Evolutionary conservation across 1,140 invertebrate genomes (phyloP).

Genomic region (Holotrichia oblita): DNA sequence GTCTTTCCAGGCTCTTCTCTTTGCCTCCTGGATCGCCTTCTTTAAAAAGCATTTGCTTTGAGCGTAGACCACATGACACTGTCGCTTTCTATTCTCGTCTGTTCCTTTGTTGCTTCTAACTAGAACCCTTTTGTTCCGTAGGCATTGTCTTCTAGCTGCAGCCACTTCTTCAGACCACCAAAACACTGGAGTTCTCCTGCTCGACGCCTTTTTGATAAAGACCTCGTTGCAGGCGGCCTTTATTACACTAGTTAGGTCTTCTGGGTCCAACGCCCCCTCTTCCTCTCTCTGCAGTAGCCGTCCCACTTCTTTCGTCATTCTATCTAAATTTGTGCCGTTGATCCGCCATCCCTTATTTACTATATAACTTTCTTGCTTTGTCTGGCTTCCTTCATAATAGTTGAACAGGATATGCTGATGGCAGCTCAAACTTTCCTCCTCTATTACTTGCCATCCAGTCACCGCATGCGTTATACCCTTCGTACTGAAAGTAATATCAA

Average conservation of each 20-base stretch:
- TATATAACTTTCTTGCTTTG: neutral
- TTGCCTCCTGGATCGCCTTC: neutral
- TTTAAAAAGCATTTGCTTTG: neutral
- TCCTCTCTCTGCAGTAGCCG: neutral
- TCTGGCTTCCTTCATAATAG: neutral
- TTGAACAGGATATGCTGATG: conserved; percentile 26
- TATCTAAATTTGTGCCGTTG: neutral
- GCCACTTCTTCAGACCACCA: neutral
- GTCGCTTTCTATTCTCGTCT: neutral
- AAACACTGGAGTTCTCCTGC: neutral
- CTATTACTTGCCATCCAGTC: neutral
- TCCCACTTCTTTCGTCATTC: neutral
- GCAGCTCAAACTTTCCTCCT: conserved; percentile 1
- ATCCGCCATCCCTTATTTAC: neutral
- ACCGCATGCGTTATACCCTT: neutral
- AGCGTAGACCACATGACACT: neutral
- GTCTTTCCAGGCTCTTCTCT: neutral
- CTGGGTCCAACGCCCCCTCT: neutral
- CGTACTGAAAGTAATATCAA: neutral
- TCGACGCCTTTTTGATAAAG: neutral
- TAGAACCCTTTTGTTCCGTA: neutral
- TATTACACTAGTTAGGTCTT: neutral
- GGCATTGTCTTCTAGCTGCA: neutral
- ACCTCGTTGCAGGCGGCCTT: neutral
- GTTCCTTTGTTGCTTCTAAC: neutral